Evolutionary conservation across 2,797 vertebrate species (phyloP), one percentile per base, ranked within the genome.

Genomic region (Odontamblyopus lacepedii): DNA sequence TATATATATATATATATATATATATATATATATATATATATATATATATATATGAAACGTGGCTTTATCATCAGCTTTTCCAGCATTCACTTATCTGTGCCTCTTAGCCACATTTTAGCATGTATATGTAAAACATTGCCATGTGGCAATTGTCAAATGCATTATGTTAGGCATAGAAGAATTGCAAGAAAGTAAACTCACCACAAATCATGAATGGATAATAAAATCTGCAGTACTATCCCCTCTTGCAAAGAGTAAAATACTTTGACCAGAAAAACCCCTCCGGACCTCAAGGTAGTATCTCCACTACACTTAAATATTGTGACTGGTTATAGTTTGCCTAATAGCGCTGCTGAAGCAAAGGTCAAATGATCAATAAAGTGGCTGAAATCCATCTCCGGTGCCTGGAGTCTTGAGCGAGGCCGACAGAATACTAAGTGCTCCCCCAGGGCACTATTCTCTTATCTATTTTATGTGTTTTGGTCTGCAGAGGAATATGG

Each of bases 381-480:
- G 44, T 29, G 44, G 18, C 23, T 29, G 23, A 66, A 66, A 50
- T 66, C 64, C 26, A 66, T 50, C 15, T 66, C 44, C 44, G 6
- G 38, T 18, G 44, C 44, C 44, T 48, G 26, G 44, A 66, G 63
- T 27, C 41, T 18, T 18, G 63, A 65, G 63, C 26, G n/a, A 50
- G 27, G 26, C 48, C 15, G 5, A 51, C 51, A 60, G 70, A 55
- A 64, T 2, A 13, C 27, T 23, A 69, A 60, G 26, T 27, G 65
- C 56, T 38, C 12, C 48, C 65, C 51, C 1, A 19, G 30, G 61
- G 44, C 30, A 60, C 16, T 63, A 63, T 41, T 64, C 61, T 65
- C 55, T 44, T 75, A 38, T 78, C 67, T 53, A 2, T 73, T 48
- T 66, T 65, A 18, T 35, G 75, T 78, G 68, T 51, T 38, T 3